Evolutionary conservation across 1,140 invertebrate species (phyloP).

Genomic region (Samia ricini): DNA sequence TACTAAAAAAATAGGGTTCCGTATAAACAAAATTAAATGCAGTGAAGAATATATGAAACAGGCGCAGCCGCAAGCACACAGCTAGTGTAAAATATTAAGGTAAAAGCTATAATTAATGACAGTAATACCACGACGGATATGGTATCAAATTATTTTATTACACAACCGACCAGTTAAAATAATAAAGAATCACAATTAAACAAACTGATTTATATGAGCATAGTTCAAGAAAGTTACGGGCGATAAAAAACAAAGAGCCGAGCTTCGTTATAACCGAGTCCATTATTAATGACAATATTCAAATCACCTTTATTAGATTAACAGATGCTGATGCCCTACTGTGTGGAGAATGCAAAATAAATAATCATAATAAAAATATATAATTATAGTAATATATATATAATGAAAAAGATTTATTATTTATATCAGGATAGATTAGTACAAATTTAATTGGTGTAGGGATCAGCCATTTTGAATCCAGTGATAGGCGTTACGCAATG

Average conservation of each 20-base stretch:
- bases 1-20: too few relatives aligned
- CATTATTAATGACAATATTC: constrained; percentile 67
- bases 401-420: too few relatives aligned
- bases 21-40: too few relatives aligned
- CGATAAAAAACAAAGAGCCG: constrained; percentile 11
- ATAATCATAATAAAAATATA: constrained; percentile 13
- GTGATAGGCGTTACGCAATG: too few relatives aligned
- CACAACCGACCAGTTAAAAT: neutral
- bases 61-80: too few relatives aligned
- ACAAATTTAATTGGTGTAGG: too few relatives aligned
- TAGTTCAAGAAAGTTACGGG: constrained; percentile 11
- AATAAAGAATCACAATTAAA: constrained; percentile 1
- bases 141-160: neutral
- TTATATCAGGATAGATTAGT: too few relatives aligned
- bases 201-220: neutral
- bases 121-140: neutral
- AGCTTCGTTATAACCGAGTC: constrained; percentile 14
- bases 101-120: neutral
- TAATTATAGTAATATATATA: neutral
- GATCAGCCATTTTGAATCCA: too few relatives aligned
- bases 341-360: constrained; percentile 50
- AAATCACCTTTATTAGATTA: constrained; percentile 74
- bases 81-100: neutral
- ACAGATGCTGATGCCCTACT: constrained; percentile 57
- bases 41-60: too few relatives aligned